Evolutionary conservation across 2,797 vertebrate species (phyloP).

Genomic region (Pitangus sulphuratus): DNA sequence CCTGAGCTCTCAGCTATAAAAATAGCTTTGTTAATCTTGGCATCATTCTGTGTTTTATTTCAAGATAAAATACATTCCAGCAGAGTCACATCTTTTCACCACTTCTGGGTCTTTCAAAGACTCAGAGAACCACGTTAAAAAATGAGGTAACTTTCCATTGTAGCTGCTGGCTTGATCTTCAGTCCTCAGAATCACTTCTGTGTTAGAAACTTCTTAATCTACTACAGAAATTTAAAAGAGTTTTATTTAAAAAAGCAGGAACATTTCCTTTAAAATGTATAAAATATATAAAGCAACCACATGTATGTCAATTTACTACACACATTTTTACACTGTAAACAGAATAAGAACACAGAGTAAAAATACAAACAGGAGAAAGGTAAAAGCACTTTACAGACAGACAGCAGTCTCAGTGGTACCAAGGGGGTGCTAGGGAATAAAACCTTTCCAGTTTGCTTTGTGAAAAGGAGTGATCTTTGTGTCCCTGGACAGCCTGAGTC

Average conservation of each 20-base stretch:
- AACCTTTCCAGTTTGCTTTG: background rate
- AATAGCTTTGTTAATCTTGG: slow-evolving; percentile 4
- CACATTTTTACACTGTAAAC: background rate
- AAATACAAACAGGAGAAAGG: background rate
- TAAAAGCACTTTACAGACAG: background rate
- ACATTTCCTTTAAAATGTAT: background rate
- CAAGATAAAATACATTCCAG: background rate
- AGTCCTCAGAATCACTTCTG: background rate
- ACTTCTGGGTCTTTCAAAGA: slow-evolving; percentile 16
- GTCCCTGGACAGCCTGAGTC: background rate
- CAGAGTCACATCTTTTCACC: background rate
- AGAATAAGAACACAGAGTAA: background rate
- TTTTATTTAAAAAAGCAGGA: background rate
- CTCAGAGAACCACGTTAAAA: background rate
- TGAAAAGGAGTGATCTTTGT: background rate
- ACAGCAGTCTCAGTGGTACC: background rate
- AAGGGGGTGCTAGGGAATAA: background rate
- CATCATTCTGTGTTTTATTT: slow-evolving; percentile 12
- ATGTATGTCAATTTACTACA: background rate
- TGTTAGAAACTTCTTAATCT: background rate
- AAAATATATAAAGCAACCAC: background rate
- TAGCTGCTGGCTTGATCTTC: background rate
- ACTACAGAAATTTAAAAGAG: background rate
- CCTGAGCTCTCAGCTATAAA: background rate
- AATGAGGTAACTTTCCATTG: background rate